Percentiles rank a stretch among this genome's conserved stretches.
These are phyloP conservation scores for Orbicella faveolata DNA, from an alignment of 64 coral and sea anemone species.

Conservation along the genomic window DNA sequence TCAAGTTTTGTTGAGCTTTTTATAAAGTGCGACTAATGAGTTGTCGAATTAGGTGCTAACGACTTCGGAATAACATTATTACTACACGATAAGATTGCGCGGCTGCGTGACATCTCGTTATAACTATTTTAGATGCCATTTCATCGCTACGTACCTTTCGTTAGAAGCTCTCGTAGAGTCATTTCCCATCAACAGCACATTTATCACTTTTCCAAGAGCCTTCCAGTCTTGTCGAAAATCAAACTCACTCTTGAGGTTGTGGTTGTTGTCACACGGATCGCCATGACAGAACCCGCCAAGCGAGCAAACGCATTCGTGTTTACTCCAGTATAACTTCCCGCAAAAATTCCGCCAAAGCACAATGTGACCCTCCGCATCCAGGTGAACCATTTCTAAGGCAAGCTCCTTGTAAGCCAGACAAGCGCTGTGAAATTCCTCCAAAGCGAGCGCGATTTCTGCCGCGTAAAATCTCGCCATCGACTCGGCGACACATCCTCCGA, in stretches of 20 bases:
- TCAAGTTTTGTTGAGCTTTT: background rate
- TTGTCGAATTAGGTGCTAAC: background rate
- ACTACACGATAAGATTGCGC: background rate
- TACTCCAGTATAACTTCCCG: slow-evolving; percentile 86
- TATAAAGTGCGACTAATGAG: background rate
- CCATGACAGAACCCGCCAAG: slow-evolving; percentile 48
- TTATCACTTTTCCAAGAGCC: slow-evolving; percentile 46
- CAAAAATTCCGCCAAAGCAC: slow-evolving; percentile 81
- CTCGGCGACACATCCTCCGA: slow-evolving; percentile 28
- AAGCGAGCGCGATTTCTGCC: slow-evolving; percentile 66
- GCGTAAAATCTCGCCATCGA: slow-evolving; percentile 47
- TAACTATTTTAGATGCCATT: background rate
- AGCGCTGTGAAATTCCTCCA: slow-evolving; percentile 71
- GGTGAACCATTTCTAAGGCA: slow-evolving; percentile 53
- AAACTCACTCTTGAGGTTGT: slow-evolving; percentile 19
- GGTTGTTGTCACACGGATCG: slow-evolving; percentile 57
- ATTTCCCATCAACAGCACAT: slow-evolving; percentile 55
- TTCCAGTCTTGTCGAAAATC: slow-evolving; percentile 64
- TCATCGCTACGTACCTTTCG: slow-evolving; percentile 8
- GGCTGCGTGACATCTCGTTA: too few species aligned
- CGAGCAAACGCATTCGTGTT: slow-evolving; percentile 69
- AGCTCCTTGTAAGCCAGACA: slow-evolving; percentile 78
- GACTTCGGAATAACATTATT: background rate
- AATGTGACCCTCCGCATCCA: slow-evolving; percentile 70
- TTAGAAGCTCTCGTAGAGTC: background rate